Base-by-base conservation (phyloP, 2,797 vertebrate species). In the Cuniculus paca region DNA sequence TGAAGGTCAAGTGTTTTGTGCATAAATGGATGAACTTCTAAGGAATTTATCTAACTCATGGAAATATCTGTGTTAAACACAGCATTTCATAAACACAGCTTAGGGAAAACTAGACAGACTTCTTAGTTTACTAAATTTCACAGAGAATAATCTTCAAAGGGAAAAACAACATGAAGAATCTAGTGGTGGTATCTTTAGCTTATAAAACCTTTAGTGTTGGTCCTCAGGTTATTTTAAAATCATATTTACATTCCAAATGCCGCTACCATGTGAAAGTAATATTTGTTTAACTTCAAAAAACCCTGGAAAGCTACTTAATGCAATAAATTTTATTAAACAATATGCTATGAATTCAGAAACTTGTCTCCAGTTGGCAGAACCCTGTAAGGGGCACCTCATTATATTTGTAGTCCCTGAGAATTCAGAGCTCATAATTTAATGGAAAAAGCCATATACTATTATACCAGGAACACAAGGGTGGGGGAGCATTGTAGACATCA, bases 21-120 rank as follows among this genome's bases (percentile, higher is more conserved):
- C 60, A 36, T 88, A 87, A 93, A 42, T 74, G 78, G 74, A 83
- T 86, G 22, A 86, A 93, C 50, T 94, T 94, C 77, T 42, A 70
- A 17, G 56, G 50, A 83, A 94, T 93, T 93, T 92, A 90, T 94
- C 80, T 87, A 93, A 96, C 78, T 88, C 79, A 31, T 63, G 90
- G 95, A 93, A 92, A 77, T 68, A 93, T 85, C 87, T 93, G 45
- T 77, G 90, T 96, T 91, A 93, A 97, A 82, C 83, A 95, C 45
- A 91, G 45, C 45, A 87, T 88, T 93, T 94, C 54, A 81, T 90
- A 88, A 97, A 96, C 90, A 88, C 45, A 88, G 10, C 52, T 94
- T 90, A 42, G 10, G 74, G 54, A 65, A 92, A 96, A 96, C 92
- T 72, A 56, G 88, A 88, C 79, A 91, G 48, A 74, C 52, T 54